These are phyloP conservation scores for Cyanoramphus novaezelandiae DNA, from an alignment of 2,113 vertebrate genomes.

Conservation along the genomic window DNA sequence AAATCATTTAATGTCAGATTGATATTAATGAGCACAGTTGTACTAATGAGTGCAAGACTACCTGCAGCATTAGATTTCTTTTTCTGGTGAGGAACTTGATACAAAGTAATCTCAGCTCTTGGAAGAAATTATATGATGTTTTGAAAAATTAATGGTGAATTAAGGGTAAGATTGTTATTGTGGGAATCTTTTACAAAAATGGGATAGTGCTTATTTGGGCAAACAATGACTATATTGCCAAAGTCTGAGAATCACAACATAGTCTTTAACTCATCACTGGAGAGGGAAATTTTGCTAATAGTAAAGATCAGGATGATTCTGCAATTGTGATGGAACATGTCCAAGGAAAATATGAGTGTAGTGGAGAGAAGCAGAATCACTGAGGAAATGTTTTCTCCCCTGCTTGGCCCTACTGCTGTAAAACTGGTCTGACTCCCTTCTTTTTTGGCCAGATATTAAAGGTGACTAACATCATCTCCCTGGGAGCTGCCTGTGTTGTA, in stretches of 20 bases:
- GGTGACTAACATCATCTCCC: background rate
- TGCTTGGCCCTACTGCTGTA: background rate
- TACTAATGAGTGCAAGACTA: conserved; percentile 29
- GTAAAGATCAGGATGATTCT: background rate
- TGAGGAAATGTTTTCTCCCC: background rate
- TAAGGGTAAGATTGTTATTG: background rate
- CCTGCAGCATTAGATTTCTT: conserved; percentile 42
- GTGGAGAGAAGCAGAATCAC: background rate
- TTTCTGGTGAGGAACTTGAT: conserved; percentile 47
- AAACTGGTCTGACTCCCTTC: background rate
- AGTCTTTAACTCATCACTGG: background rate
- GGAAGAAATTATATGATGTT: background rate
- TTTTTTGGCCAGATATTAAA: background rate
- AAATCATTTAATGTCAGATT: conserved; percentile 65
- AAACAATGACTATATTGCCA: background rate
- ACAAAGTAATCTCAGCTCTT: background rate
- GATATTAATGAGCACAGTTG: conserved; percentile 64
- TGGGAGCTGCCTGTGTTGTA: background rate
- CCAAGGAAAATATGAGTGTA: background rate
- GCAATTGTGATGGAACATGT: background rate
- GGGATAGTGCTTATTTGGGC: background rate
- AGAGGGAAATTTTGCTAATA: background rate
- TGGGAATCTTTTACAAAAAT: background rate
- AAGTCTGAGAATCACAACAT: background rate
- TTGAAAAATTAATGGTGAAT: background rate